These are phyloP conservation scores for Tringa solitaria DNA, from an alignment of 2,113 vertebrate genomes.

Conservation along the genomic window DNA sequence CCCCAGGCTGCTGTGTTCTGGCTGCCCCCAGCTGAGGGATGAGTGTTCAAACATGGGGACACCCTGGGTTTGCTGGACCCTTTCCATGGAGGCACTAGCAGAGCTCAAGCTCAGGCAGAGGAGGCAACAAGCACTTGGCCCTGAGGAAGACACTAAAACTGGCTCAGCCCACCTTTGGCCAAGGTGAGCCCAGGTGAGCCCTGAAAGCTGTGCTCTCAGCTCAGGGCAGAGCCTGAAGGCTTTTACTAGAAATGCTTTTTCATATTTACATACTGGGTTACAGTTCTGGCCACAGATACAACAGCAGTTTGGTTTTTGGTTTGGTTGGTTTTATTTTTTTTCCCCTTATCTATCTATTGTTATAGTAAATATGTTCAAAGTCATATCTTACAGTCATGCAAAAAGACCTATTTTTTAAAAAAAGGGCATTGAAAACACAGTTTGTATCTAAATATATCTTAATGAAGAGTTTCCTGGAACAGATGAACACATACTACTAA, in stretches of 20 bases:
- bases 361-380: neutral
- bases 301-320: neutral
- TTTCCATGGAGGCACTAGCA: neutral
- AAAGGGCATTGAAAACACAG: neutral
- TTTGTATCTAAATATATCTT: neutral
- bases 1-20: neutral
- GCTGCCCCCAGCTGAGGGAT: neutral
- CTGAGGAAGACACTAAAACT: fast-evolving
- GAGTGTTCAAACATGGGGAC: fast-evolving
- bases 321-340: neutral
- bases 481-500: neutral
- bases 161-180: neutral
- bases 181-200: neutral
- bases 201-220: neutral
- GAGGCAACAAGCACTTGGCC: neutral
- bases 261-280: neutral
- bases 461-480: neutral
- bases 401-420: neutral
- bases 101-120: neutral
- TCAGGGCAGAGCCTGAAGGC: neutral
- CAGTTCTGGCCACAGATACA: neutral
- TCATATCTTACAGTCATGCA: neutral
- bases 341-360: neutral
- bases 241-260: neutral
- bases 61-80: neutral